Percentiles rank a stretch among this genome's conserved stretches.
These are phyloP conservation scores for Drosophila robusta DNA, from an alignment of 2,888 invertebrate genomes.

Conservation along the genomic window DNA sequence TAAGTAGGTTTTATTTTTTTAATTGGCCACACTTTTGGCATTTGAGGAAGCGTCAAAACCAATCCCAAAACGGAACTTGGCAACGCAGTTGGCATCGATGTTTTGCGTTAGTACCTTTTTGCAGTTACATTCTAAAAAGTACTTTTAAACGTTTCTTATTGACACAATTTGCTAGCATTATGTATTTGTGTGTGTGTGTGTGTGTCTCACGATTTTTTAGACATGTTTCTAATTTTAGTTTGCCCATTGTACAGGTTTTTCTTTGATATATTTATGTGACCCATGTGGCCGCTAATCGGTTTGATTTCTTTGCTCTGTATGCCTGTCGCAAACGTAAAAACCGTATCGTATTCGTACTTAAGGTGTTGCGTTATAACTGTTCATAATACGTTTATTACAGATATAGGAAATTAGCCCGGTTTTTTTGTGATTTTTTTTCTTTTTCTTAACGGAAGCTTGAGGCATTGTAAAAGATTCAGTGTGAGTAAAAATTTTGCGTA, in stretches of 20 bases:
- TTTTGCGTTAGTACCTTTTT: constrained; percentile 27
- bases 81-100: constrained; percentile 3
- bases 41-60: constrained; percentile 57
- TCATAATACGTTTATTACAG: constrained; percentile 70
- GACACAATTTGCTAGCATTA: constrained; percentile 37
- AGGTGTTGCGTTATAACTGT: constrained; percentile 62
- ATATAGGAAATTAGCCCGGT: constrained; percentile 78
- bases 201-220: constrained; percentile 66
- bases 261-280: constrained; percentile 29
- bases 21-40: constrained; percentile 39
- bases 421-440: constrained; percentile 32
- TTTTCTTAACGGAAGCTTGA: constrained; percentile 54
- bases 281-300: constrained; percentile 52
- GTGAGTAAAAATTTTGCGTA: constrained; percentile 43
- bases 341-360: constrained; percentile 30
- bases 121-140: constrained; percentile 57
- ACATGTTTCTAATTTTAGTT: constrained; percentile 69
- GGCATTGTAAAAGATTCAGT: constrained; percentile 60
- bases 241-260: constrained; percentile 63
- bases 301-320: constrained; percentile 53
- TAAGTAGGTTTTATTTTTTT: constrained; percentile 52
- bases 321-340: constrained; percentile 22
- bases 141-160: constrained; percentile 36
- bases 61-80: constrained; percentile 43
- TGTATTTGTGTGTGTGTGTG: constrained; percentile 10